Base-by-base conservation (phyloP, 2,888 invertebrate species). In the Microplitis manilae region DNA sequence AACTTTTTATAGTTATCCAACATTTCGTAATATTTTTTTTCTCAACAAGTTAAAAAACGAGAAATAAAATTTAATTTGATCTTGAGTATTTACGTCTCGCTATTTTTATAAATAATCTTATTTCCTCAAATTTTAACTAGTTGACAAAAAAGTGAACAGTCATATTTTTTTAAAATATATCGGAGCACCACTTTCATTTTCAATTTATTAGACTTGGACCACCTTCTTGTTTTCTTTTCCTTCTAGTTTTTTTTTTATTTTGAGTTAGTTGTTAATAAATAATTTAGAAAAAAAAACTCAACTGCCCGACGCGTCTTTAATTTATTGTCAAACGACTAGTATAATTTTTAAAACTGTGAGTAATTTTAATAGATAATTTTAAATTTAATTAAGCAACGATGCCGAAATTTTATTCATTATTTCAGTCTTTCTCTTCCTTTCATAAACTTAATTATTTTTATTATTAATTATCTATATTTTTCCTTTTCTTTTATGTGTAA, bases 221-320 rank as follows among this genome's bases (percentile, higher is more conserved):
- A 79, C 79, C 76, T 72, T 15, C 15, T 62, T 62, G 17, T 62
- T 62, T 59, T 59, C 65, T 62, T 9, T 50, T 65, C 41, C 5
- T 20, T 8, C 13, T 65, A 38, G 64, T 41, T 38, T 30, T 13
- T 15, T 30, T 39, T 39, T 62, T 15, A 38, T 71, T 8, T 61
- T 8, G 15, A 62, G 7, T 30, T 75, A 74, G 68, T 79, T 61
- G 72, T 68, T 75, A 74, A 30, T 68, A 59, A 77, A 73, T 62
- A 17, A 15, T 62, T 62, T 62, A 39, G 68, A 68, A 73, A 68
- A 62, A 61, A 78, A 69, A 74, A 72, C 71, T 30, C 67, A 80
- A 80, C 80, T 80, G 71, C 72, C 80, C 80, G 80, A 76, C 73
- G 79, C 72, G 77, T n/a, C 67, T 13, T 8, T 77, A 40, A 62